phyloP scores from a whole-genome alignment of 2,797 vertebrate species.

The Pterois miles region DNA sequence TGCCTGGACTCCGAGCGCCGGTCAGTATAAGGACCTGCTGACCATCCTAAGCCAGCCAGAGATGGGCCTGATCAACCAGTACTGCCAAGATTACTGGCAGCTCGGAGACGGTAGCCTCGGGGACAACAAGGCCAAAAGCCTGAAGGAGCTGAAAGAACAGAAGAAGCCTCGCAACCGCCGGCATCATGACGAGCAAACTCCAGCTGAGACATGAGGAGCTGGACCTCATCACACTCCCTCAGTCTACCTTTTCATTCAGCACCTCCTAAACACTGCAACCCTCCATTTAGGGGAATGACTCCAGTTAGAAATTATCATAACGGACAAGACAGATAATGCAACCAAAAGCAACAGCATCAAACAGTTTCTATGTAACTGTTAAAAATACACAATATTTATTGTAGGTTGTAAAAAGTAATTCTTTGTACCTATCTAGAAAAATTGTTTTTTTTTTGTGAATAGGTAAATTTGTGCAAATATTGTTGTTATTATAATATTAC shows the following conservation, averaged over 20 bases:
- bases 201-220: constrained; percentile 90
- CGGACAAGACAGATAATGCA: constrained; percentile 60
- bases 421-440: constrained; percentile 86
- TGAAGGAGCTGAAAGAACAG: constrained; percentile 94
- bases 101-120: constrained; percentile 84
- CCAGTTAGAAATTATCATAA: constrained; percentile 55
- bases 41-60: constrained; percentile 96
- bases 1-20: constrained; percentile 86
- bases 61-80: constrained; percentile 99
- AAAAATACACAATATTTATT: constrained; percentile 91
- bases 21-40: constrained; percentile 95
- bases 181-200: constrained; percentile 88
- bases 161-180: constrained; percentile 97
- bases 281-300: constrained; percentile 67
- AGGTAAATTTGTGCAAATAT: constrained; percentile 87
- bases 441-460: constrained; percentile 84
- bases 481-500: constrained; percentile 83
- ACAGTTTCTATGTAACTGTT: constrained; percentile 73
- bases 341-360: constrained; percentile 69
- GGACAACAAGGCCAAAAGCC: constrained; percentile 84
- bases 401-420: constrained; percentile 92
- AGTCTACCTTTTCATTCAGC: constrained; percentile 49
- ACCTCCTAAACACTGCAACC: constrained; percentile 59
- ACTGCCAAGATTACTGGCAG: constrained; percentile 98
- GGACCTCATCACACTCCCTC: not conserved